Base-by-base conservation (phyloP, 1,140 invertebrate species). In the Acarapis woodi region DNA sequence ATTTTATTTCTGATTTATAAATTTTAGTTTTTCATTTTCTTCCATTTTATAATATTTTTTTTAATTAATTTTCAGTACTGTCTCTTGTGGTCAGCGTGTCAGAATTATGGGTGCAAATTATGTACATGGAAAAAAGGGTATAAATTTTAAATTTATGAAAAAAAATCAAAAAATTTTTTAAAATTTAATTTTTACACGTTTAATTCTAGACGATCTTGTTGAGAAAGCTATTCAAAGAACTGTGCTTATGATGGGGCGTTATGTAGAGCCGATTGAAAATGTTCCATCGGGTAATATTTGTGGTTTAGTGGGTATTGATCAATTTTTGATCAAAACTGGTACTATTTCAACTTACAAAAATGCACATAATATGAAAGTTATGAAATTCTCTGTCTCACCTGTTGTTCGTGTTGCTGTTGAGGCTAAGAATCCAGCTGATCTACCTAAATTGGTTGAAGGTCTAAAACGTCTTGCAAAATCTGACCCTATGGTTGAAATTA, bases 241-340 rank as follows among this genome's bases (percentile, higher is more conserved):
- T 22, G 93, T 99, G 55, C 65, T 99, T 42, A 99, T 99, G 93
- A 99, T 99, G 93, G 93, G 93, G 47, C 78, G 93, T 66, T 93
- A 94, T 51, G 80, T 83, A 34, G 93, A 99, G 61, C 82, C 90
- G 43, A 97, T 99, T 58, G 88, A 97, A 61, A 87, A 97, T 66
- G 87, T 97, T 43, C 93, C 93, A 38, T 87, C 72, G 49, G 90
- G 93, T 56, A 99, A 99, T 67, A 97, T 99, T 60, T 96, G 87
- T 58, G 93, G 93, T 68, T 65, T 99, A 47, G 93, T 99, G 46
- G 93, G 93, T 55, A 90, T 99, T 41, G 93, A 99, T 68, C 88
- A 97, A 59, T 99, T 85, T 63, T 66, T 99, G 48, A 79, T 99
- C 4, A 99, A 99, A 61, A 97, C 90, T 48, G 93, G 93, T 56